A percentile compares a stretch with the other conserved stretches of the same genome.
These are phyloP conservation scores for Tryphoninae sp. DNA, from an alignment of 2,888 invertebrate species.

Conservation along the genomic window DNA sequence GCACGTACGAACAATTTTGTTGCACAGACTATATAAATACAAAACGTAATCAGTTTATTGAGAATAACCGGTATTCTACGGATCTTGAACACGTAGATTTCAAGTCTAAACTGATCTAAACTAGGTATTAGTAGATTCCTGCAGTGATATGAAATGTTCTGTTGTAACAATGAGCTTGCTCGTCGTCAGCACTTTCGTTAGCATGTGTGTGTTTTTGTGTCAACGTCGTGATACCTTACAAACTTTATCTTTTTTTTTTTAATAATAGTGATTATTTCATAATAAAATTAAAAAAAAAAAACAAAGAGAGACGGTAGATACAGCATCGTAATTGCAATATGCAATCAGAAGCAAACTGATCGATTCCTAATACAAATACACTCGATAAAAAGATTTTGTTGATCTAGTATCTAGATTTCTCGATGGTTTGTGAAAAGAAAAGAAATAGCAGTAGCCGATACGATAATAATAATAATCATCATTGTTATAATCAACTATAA, in stretches of 20 bases:
- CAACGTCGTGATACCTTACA: conserved; percentile 67
- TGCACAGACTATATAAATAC: conserved; percentile 52
- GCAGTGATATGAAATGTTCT: conserved; percentile 71
- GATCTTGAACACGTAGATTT: conserved; percentile 46
- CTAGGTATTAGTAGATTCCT: conserved; percentile 62
- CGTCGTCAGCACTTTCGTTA: conserved; percentile 64
- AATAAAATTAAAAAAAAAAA: conserved; percentile 68
- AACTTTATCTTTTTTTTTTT: conserved; percentile 60
- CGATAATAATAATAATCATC: conserved; percentile 75
- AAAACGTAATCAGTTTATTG: conserved; percentile 52
- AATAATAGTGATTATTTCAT: conserved; percentile 66
- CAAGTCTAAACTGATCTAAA: conserved; percentile 65
- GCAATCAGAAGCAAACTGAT: conserved; percentile 75
- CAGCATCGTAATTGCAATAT: conserved; percentile 76
- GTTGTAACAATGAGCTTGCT: conserved; percentile 62
- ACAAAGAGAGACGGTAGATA: conserved; percentile 76
- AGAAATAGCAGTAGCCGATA: conserved; percentile 69
- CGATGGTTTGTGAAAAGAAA: conserved; percentile 69
- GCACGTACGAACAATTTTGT: conserved; percentile 50
- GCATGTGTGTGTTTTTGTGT: conserved; percentile 60
- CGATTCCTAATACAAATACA: conserved; percentile 76
- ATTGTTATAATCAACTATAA: conserved; percentile 79
- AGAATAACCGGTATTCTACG: conserved; percentile 52
- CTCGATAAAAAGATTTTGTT: conserved; percentile 75
- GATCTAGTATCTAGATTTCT: conserved; percentile 65